A percentile compares a stretch with the other conserved stretches of the same genome.
These are phyloP conservation scores for Heliopora coerulea DNA, from an alignment of 92 coral and sea anemone genomes.

Conservation along the genomic window DNA sequence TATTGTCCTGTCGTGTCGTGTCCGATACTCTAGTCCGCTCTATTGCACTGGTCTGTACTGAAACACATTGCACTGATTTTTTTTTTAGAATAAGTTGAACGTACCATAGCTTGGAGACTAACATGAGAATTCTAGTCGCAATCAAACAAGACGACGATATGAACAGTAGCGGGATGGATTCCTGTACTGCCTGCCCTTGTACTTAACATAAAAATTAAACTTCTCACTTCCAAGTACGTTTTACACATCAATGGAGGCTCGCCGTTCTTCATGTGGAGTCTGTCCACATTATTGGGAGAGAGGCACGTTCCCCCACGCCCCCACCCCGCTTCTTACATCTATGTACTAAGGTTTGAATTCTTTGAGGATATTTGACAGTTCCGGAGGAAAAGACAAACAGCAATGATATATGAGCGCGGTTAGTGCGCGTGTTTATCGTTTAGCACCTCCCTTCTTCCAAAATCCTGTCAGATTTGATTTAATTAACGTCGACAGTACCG, in stretches of 20 bases:
- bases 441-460: conserved; percentile 25
- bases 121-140: conserved; percentile 99
- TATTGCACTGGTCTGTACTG: no score
- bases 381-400: background rate
- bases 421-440: conserved; percentile 29
- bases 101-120: conserved; percentile 94
- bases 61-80: no score
- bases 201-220: conserved; percentile 92
- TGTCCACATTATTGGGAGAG: no score
- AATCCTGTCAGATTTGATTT: conserved; percentile 34
- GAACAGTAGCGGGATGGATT: conserved; percentile 92
- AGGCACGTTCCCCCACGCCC: no score
- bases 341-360: no score
- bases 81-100: background rate
- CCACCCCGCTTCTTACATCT: no score
- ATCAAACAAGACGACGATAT: conserved; percentile 94
- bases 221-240: conserved; percentile 94
- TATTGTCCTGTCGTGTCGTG: no score
- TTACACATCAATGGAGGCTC: conserved; percentile 74
- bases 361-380: no score
- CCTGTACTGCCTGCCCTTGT: conserved; percentile 99
- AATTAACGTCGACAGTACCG: conserved; percentile 12
- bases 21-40: no score
- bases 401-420: conserved; percentile 12
- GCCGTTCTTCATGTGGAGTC: conserved; percentile 98